Evolutionary conservation across 2,797 vertebrate species (phyloP).

Genomic region (Premnoplex brunnescens): DNA sequence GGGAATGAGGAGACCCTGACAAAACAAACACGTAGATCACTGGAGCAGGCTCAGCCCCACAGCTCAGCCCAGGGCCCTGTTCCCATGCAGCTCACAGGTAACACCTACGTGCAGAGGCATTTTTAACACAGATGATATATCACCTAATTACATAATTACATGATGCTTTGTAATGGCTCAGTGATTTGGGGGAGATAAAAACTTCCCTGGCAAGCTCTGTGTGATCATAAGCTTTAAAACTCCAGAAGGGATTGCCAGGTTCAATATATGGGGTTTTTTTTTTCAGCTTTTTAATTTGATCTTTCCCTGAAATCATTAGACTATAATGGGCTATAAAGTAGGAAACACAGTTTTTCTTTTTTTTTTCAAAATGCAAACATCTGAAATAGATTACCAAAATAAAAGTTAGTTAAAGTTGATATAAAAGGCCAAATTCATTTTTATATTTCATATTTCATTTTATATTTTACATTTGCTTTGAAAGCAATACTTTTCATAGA

Average conservation of each 20-base stretch:
- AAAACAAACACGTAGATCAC: not conserved
- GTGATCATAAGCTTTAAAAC: slow-evolving; percentile 24
- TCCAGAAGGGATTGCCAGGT: slow-evolving; percentile 1
- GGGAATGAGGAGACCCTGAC: not conserved
- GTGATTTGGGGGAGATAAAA: slow-evolving; percentile 56
- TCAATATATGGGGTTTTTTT: slow-evolving; percentile 6
- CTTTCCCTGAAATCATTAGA: slow-evolving; percentile 39
- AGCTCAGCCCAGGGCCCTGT: not conserved
- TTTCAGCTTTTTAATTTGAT: slow-evolving; percentile 27
- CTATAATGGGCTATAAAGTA: slow-evolving; percentile 17
- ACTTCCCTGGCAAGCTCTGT: slow-evolving; percentile 32
- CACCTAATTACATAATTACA: slow-evolving; percentile 43
- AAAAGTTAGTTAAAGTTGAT: slow-evolving; percentile 12
- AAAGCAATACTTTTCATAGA: not conserved
- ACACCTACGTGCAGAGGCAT: not conserved
- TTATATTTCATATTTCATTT: too few relatives aligned
- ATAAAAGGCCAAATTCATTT: not conserved
- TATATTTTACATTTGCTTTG: not conserved
- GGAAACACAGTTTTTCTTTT: not conserved
- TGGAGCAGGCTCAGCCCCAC: not conserved
- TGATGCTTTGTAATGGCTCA: slow-evolving; percentile 34
- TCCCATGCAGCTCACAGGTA: not conserved
- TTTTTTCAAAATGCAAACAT: not conserved
- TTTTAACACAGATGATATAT: slow-evolving; percentile 41
- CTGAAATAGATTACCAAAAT: not conserved